Evolutionary conservation across 2,888 invertebrate genomes (phyloP).

Genomic region (Lepidocyrtinus sp.): DNA sequence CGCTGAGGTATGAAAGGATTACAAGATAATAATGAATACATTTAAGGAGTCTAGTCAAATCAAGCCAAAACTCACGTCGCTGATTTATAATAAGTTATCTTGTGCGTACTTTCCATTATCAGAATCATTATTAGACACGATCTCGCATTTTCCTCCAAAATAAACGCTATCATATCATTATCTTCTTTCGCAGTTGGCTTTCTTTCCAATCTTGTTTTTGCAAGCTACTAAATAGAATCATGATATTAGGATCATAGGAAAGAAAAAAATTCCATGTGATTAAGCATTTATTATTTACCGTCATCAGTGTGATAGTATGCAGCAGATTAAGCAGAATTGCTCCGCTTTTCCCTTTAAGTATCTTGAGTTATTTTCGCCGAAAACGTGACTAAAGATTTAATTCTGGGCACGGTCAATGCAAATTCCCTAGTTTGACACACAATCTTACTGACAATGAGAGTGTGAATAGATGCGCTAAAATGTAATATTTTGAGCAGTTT

Average conservation of each 20-base stretch:
- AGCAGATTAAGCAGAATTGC: not conserved
- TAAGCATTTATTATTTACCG: not conserved
- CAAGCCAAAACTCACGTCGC: not conserved
- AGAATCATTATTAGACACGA: slow-evolving; percentile 38
- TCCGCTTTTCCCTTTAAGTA: slow-evolving; percentile 10
- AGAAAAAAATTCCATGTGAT: slow-evolving; percentile 7
- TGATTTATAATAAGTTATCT: slow-evolving; percentile 7
- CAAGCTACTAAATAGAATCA: slow-evolving; percentile 5
- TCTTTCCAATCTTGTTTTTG: not conserved
- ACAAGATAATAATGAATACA: no score
- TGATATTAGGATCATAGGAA: not conserved
- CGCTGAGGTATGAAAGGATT: no score
- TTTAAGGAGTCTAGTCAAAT: not conserved
- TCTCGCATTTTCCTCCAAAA: slow-evolving; percentile 28
- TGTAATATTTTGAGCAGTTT: not conserved
- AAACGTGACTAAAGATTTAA: slow-evolving; percentile 35
- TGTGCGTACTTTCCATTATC: slow-evolving; percentile 24
- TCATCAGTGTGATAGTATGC: not conserved
- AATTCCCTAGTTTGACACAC: slow-evolving; percentile 4
- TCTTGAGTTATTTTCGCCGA: slow-evolving; percentile 6
- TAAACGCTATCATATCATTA: slow-evolving; percentile 13
- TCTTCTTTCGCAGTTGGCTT: not conserved
- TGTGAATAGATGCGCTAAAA: not conserved
- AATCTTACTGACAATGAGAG: not conserved
- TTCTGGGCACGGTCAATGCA: slow-evolving; percentile 27